Base-by-base conservation (phyloP, 2,888 invertebrate genomes). In the Hartigia nigra region DNA sequence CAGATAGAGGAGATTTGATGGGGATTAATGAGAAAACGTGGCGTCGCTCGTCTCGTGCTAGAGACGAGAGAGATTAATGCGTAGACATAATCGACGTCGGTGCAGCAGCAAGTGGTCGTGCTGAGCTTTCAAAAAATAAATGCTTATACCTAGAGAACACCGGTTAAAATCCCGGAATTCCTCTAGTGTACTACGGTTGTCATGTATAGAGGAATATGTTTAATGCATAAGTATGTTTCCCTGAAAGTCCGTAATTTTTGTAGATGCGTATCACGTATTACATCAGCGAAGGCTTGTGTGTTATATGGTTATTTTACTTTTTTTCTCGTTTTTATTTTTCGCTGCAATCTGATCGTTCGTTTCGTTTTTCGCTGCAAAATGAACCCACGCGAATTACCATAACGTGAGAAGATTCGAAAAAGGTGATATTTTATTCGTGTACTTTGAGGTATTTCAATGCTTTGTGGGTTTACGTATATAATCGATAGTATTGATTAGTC, bases 381-480 rank as follows among this genome's bases (percentile, higher is more conserved):
- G 55, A 55, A 39, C 12, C 74, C 74, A 31, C 77, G 75, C 31
- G 80, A 76, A 81, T 80, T 76, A 77, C 75, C 70, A 80, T 80
- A 78, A 80, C 81, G 80, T 81, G 80, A 77, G 76, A 76, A 76
- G 75, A 76, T 81, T 81, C 72, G 36, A 23, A 39, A 78, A 80
- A 80, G 75, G 34, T 39, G 14, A 39, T 39, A 39, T 55, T 14
- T 23, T 23, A 55, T 55, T 55, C 9, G 0, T 5, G 39, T 9
- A 55, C 39, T 55, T 55, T 55, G 23, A 0, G 14, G 39, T 55
- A 55, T 55, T 23, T 55, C 9, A 55, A 23, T 55, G 9, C 23
- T 55, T 0, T 23, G 9, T 55, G 23, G 9, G 23, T 23, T 23
- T 55, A 55, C 23, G 23, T 23, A 23, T 55, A 5, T 23, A 23